Base-by-base conservation (phyloP, 64 coral and sea anemone genomes). In the Stichodactyla mertensii region DNA sequence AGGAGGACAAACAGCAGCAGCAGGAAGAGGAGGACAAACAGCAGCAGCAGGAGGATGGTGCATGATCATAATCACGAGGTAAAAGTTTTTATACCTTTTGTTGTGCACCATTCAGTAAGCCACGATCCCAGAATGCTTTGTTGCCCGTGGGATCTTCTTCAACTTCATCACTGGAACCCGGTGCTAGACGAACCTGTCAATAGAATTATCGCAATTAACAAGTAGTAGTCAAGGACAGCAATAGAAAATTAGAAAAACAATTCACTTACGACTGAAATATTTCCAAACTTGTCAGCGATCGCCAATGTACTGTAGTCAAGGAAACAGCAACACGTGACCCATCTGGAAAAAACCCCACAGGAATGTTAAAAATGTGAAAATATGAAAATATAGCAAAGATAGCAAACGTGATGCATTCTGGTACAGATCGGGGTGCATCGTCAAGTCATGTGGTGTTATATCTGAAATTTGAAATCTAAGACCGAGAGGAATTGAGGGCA, bases 81-180 rank as follows among this genome's bases (percentile, higher is more conserved):
- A 5, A 26, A 11, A 74, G 14, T 66, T 5, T 27, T 27, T 26
- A 26, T 67, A 98, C 95, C 92, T 98, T 98, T 71, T 98, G 95
- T 8, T 91, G 95, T 62, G 96, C 97, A 28, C 97, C 97, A 54
- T 99, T 94, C 11, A 99, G 52, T 57, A 99, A 85, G 19, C 97
- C 97, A 23, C 97, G 82, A 83, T 99, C 97, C 97, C 97, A 99
- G 85, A 99, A 99, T 88, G 97, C 97, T 52, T 99, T 99, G 57
- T 89, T 99, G n/a, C 97, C 97, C 15, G 97, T 99, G n/a, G 97
- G 97, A 56, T 99, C 97, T 83, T 99, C 97, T 71, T 99, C 97
- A 52, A 99, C 87, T 9, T 99, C 97, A 51, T 99, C 97, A 57
- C 78, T 95, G 6, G 93, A 92, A 27, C 80, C 88, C 7, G 88